Evolutionary conservation across 2,888 invertebrate species (phyloP), one percentile per base, ranked within the genome.

Genomic region (Aelia acuminata): DNA sequence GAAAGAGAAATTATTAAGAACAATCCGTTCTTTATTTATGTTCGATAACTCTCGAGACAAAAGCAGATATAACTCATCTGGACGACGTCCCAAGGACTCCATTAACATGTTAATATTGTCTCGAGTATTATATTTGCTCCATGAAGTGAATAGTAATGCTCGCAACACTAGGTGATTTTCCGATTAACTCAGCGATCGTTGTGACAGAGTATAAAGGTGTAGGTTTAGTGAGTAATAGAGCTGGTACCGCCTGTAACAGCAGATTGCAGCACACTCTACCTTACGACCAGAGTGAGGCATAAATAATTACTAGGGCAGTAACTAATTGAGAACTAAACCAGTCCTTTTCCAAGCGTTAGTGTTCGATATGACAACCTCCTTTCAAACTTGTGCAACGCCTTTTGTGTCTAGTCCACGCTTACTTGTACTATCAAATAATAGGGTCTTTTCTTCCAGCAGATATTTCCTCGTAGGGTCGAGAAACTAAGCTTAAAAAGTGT

Each of bases 21-120:
- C 75, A 22, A 22, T 22, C 39, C 39, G 39, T 20, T 4, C 20
- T 48, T 20, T 75, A 75, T 75, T 75, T 39, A 75, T 75, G 75
- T 22, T 22, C 20, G 39, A 35, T 43, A 75, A 39, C 11, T 75
- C 39, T 1, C 20, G 1, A 10, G 3, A 75, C 8, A 39, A 39
- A 39, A 39, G 22, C 22, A 75, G 75, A 39, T 22, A 75, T 75
- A 35, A 43, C 39, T n/a, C n/a, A 35, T 43, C 8, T 22, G 39
- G 75, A 20, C 20, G 20, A 75, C 39, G 15, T 8, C 35, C 39
- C 22, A 39, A 75, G 75, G 75, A 4, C 39, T 75, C 20, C 75
- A 75, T 75, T 75, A 75, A 75, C 75, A 75, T 75, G 75, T 75
- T 75, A 75, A 75, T 75, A 43, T 75, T 75, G 39, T 75, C 39